phyloP scores from a whole-genome alignment of 2,888 invertebrate species.

The Himalopsyche japonica region DNA sequence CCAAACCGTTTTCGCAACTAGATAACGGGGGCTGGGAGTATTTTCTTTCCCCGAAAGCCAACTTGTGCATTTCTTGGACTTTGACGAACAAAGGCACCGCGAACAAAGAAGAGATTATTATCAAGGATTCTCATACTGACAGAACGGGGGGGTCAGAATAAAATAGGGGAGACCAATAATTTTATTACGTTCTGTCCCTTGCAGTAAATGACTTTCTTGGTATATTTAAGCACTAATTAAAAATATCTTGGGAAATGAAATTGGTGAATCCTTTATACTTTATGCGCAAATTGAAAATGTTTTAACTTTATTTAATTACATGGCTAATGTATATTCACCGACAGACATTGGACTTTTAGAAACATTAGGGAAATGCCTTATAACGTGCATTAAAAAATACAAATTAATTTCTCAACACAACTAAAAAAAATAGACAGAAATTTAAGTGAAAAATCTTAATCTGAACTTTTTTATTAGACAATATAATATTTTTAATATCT shows the following conservation, averaged over 20 bases:
- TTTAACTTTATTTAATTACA: too few relatives aligned
- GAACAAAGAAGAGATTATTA: constrained; percentile 29
- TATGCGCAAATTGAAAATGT: too few relatives aligned
- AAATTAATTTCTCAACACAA: too few relatives aligned
- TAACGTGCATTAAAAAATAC: too few relatives aligned
- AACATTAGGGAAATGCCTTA: too few relatives aligned
- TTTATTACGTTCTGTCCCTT: background rate
- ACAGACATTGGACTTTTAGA: too few relatives aligned
- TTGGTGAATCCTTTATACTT: too few relatives aligned
- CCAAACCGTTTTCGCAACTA: background rate
- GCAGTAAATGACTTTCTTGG: background rate
- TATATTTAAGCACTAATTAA: background rate
- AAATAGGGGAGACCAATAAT: background rate
- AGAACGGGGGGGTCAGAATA: background rate
- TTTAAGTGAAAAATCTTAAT: too few relatives aligned
- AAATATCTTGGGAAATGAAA: background rate
- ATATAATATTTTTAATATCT: too few relatives aligned
- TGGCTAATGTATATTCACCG: too few relatives aligned
- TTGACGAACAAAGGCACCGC: constrained; percentile 31
- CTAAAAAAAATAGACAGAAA: too few relatives aligned
- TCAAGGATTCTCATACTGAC: background rate
- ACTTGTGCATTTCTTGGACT: constrained; percentile 34
- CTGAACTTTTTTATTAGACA: too few relatives aligned
- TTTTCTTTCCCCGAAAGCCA: constrained; percentile 2
- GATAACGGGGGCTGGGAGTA: background rate